These are phyloP conservation scores for Globicephala melas DNA, from an alignment of 2,113 vertebrate species.

Conservation along the genomic window DNA sequence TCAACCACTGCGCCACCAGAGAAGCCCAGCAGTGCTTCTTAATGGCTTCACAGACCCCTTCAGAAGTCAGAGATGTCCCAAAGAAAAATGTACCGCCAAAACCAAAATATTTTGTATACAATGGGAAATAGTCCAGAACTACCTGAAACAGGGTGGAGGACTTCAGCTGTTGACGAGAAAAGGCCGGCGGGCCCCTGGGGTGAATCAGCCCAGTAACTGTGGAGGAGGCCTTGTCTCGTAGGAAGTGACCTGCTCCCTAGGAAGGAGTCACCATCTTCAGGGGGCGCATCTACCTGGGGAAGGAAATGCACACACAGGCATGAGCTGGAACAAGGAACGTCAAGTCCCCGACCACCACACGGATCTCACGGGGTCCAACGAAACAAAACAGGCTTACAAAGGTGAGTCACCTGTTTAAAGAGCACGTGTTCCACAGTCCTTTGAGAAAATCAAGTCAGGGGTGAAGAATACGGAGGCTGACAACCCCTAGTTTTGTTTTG, in stretches of 20 bases:
- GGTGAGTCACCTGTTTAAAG: not conserved
- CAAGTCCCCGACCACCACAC: fast-evolving
- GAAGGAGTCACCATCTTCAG: not conserved
- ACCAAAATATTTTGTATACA: not conserved
- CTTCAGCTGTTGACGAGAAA: not conserved
- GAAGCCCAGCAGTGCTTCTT: not conserved
- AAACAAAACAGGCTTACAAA: not conserved
- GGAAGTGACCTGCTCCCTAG: not conserved
- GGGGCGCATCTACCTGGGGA: conserved; percentile 49
- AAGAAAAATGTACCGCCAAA: not conserved
- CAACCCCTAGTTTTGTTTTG: too few relatives aligned
- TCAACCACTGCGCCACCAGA: too few relatives aligned
- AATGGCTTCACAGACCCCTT: not conserved
- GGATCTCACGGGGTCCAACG: not conserved
- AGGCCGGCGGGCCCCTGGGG: fast-evolving
- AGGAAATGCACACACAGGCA: not conserved
- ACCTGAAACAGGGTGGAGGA: not conserved
- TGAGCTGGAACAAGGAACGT: not conserved
- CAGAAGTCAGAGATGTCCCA: not conserved
- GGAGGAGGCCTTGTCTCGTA: not conserved
- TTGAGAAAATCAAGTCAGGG: not conserved
- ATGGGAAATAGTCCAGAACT: not conserved
- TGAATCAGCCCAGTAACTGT: not conserved
- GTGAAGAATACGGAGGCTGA: not conserved
- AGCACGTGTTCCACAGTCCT: too few relatives aligned